Evolutionary conservation across 2,888 invertebrate genomes (phyloP).

Genomic region (Dryobotodes eremita): DNA sequence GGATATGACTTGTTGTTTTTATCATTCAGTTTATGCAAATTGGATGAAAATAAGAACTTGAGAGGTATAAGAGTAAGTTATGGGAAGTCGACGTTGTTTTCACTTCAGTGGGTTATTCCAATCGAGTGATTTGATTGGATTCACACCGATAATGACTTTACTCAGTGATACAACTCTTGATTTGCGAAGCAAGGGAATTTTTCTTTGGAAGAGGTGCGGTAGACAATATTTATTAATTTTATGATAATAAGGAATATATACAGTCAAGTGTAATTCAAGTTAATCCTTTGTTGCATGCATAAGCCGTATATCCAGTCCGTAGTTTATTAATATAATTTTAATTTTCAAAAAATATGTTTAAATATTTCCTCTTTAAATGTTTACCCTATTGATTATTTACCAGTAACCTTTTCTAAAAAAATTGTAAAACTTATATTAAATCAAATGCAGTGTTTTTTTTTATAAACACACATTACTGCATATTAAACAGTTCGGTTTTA

Average conservation of each 20-base stretch:
- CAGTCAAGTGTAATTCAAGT: not conserved
- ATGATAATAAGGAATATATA: not conserved
- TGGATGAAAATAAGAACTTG: slow-evolving; percentile 1
- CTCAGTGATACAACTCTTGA: not conserved
- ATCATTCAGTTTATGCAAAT: slow-evolving; percentile 12
- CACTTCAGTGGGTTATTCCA: not conserved
- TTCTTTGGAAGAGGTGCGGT: no score
- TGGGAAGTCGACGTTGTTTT: not conserved
- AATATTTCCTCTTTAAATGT: not conserved
- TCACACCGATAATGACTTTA: not conserved
- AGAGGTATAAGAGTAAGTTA: not conserved
- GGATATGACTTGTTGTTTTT: not conserved
- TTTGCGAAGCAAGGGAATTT: not conserved
- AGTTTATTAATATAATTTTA: not conserved
- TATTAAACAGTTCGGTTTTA: no score
- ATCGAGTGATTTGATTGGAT: not conserved
- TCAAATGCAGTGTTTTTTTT: no score
- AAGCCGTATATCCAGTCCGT: not conserved
- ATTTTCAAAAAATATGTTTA: not conserved
- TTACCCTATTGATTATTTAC: not conserved
- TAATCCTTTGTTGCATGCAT: not conserved
- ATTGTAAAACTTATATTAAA: no score
- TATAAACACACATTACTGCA: no score
- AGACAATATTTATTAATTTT: not conserved
- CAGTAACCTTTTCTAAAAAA: no score